These are phyloP conservation scores for Amiota mariae DNA, from an alignment of 2,888 invertebrate species.

Conservation along the genomic window DNA sequence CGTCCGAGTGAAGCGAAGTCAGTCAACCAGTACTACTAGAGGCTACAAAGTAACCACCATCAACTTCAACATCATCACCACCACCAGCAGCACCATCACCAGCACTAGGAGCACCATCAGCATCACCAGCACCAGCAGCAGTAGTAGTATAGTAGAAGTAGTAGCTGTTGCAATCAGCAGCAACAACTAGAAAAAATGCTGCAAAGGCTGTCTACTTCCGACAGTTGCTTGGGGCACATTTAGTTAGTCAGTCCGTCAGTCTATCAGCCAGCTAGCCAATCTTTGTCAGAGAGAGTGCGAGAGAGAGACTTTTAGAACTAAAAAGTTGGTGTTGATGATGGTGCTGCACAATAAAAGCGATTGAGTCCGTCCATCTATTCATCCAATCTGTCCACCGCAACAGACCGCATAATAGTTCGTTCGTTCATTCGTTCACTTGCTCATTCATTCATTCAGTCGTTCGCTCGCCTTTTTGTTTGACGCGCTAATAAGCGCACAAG, in stretches of 20 bases:
- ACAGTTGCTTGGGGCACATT: conserved; percentile 21
- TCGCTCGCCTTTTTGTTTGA: conserved; percentile 46
- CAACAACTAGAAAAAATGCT: neutral
- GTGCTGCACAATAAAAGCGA: neutral
- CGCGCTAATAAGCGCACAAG: conserved; percentile 62
- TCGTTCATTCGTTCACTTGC: conserved; percentile 36
- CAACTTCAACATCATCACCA: neutral
- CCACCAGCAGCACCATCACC: neutral
- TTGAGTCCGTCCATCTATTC: conserved; percentile 1
- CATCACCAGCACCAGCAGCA: neutral
- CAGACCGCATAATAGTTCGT: conserved; percentile 61
- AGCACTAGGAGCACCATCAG: neutral
- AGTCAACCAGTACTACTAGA: neutral
- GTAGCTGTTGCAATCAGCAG: conserved; percentile 11
- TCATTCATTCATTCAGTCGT: conserved; percentile 5
- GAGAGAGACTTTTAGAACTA: conserved; percentile 38
- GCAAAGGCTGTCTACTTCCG: conserved; percentile 18
- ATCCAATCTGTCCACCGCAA: conserved; percentile 48
- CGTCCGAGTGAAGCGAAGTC: neutral
- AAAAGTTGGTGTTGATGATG: conserved; percentile 29
- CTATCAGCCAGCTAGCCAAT: neutral
- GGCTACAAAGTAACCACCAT: too few relatives aligned
- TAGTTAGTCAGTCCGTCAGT: conserved; percentile 41
- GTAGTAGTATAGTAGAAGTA: too few relatives aligned
- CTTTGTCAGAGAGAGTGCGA: conserved; percentile 17